Percentiles rank a stretch among this genome's conserved stretches.
Conservation (phyloP, 2,797 vertebrate species). For the Coranthus polyacanthus region DNA sequence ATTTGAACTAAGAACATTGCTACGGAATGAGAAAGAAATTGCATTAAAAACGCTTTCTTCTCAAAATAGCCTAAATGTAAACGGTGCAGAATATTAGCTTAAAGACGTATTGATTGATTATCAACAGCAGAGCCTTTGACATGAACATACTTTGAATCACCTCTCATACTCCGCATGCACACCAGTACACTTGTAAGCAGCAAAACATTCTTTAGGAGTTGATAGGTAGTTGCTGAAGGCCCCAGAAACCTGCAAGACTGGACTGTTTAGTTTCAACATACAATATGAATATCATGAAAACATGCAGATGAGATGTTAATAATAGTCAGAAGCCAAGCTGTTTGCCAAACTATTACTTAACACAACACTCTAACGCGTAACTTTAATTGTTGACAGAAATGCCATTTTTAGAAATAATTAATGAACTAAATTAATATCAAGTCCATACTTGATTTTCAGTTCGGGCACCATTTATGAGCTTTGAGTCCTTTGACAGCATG, state of each 20-base stretch:
- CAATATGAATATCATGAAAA: conserved; percentile 4
- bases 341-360: not conserved
- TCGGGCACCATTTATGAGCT: not conserved
- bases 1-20: not conserved
- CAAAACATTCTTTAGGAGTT: not conserved
- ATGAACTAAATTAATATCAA: not conserved
- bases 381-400: not conserved
- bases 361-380: too few relatives aligned
- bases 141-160: not conserved
- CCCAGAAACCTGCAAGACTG: conserved; percentile 38
- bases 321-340: not conserved
- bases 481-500: conserved; percentile 2
- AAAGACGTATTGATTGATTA: too few relatives aligned
- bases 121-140: too few relatives aligned
- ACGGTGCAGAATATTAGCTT: too few relatives aligned
- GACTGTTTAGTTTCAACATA: conserved; percentile 21
- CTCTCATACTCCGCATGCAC: not conserved
- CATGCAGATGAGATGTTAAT: conserved; percentile 3
- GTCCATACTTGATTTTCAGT: not conserved
- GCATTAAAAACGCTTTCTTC: not conserved
- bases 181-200: not conserved
- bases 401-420: not conserved
- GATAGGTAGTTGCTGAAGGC: not conserved
- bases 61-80: not conserved
- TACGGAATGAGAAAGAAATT: not conserved